A percentile compares a stretch with the other conserved stretches of the same genome.
phyloP scores from a whole-genome alignment of 2,797 vertebrate genomes.

The Staurois parvus region DNA sequence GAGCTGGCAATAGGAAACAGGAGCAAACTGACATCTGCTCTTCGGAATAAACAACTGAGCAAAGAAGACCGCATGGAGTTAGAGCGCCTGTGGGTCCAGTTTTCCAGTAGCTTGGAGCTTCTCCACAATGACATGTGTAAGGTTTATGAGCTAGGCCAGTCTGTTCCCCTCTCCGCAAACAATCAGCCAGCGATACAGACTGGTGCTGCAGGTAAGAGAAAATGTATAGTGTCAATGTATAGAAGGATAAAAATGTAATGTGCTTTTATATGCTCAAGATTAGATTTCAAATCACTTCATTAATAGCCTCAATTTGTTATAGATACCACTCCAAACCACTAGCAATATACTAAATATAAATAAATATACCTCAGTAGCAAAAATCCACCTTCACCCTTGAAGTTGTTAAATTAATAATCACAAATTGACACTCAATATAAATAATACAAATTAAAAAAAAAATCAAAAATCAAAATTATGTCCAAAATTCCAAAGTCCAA shows the following conservation, averaged over 20 bases:
- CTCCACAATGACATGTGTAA: conserved; percentile 83
- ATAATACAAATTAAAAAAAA: no score
- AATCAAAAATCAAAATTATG: no score
- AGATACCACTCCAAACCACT: no score
- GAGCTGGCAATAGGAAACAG: conserved; percentile 70
- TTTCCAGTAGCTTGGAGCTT: conserved; percentile 83
- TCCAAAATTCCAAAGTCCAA: no score
- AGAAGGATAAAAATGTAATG: not conserved
- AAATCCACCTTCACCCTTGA: no score
- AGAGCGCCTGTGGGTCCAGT: conserved; percentile 84
- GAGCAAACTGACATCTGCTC: conserved; percentile 73
- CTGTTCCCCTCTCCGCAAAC: conserved; percentile 70
- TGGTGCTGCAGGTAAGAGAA: conserved; percentile 79
- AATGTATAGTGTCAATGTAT: not conserved
- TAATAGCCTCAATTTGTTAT: no score
- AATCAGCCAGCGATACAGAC: conserved; percentile 74
- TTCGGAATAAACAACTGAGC: conserved; percentile 77
- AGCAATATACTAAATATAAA: no score
- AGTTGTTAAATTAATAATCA: no score
- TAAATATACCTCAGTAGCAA: no score
- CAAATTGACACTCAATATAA: no score
- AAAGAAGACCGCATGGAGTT: conserved; percentile 74
- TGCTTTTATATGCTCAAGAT: conserved; percentile 2
- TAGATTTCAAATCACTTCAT: conserved; percentile 3
- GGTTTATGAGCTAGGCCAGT: conserved; percentile 74